Evolutionary conservation across 2,888 invertebrate species (phyloP).

Genomic region (Melanchra persicariae): DNA sequence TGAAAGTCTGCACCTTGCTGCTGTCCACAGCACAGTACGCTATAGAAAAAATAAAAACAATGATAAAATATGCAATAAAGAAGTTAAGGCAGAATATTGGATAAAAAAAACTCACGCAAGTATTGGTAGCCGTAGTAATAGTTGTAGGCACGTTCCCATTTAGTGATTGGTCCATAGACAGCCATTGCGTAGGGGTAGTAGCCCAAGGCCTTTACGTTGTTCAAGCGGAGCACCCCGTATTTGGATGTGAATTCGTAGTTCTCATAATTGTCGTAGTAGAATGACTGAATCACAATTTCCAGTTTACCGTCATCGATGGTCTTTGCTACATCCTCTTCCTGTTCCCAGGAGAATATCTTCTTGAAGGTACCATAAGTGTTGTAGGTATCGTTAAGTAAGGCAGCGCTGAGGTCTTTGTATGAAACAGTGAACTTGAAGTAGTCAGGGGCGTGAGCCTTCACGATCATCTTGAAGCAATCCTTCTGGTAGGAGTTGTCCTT

Average conservation of each 20-base stretch:
- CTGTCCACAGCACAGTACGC: constrained; percentile 92
- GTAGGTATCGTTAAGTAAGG: constrained; percentile 82
- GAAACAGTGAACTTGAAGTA: constrained; percentile 84
- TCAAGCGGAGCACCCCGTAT: constrained; percentile 84
- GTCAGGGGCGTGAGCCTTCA: constrained; percentile 90
- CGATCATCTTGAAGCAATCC: constrained; percentile 90
- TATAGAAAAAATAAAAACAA: constrained; percentile 67
- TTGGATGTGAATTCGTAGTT: constrained; percentile 86
- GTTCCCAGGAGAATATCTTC: constrained; percentile 76
- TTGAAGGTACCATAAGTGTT: constrained; percentile 83
- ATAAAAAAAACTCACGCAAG: constrained; percentile 88
- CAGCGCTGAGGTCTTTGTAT: constrained; percentile 86
- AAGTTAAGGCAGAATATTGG: neutral
- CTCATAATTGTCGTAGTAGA: constrained; percentile 83
- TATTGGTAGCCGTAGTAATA: constrained; percentile 82
- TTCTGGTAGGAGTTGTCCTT: constrained; percentile 90
- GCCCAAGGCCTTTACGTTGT: constrained; percentile 56
- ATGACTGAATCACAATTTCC: constrained; percentile 84
- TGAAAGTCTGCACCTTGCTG: constrained; percentile 91
- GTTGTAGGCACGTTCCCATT: constrained; percentile 70
- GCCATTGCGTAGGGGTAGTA: constrained; percentile 35
- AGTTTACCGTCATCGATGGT: constrained; percentile 83
- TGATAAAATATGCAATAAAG: neutral
- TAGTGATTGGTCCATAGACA: constrained; percentile 83
- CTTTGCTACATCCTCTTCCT: constrained; percentile 85